Percentiles rank a stretch among this genome's conserved stretches.
Conservation (phyloP, 1,140 invertebrate genomes). For the Zaprionus tsacasi region DNA sequence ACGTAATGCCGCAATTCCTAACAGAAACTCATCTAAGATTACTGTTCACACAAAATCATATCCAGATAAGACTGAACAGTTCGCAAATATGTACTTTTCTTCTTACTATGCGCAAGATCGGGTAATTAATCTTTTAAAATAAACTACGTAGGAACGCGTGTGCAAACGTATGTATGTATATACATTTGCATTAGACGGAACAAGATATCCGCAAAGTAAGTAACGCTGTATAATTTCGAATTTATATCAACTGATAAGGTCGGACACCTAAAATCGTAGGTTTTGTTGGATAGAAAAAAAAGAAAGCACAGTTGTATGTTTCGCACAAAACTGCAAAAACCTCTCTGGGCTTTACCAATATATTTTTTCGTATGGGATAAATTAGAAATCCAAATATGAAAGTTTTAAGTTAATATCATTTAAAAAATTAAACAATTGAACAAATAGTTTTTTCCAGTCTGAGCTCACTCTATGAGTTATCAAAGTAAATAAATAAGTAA, state of each 20-base stretch:
- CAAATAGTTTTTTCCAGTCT: background rate
- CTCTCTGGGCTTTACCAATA: background rate
- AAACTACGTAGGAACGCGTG: slow-evolving; percentile 18
- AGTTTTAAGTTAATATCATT: background rate
- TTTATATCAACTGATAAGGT: slow-evolving; percentile 5
- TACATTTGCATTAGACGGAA: background rate
- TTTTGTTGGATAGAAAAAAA: background rate
- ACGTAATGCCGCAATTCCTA: slow-evolving; percentile 54
- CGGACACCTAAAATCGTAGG: background rate
- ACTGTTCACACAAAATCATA: slow-evolving; percentile 74
- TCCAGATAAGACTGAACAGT: slow-evolving; percentile 67
- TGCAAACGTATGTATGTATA: background rate
- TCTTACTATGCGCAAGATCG: slow-evolving; percentile 49
- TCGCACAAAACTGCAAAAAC: background rate
- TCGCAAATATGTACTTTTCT: slow-evolving; percentile 60
- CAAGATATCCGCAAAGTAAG: background rate
- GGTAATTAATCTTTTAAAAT: slow-evolving; percentile 57
- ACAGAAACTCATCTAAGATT: slow-evolving; percentile 74
- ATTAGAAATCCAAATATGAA: background rate
- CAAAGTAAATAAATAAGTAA: slow-evolving; percentile 39
- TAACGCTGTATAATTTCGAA: slow-evolving; percentile 17
- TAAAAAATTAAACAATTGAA: background rate
- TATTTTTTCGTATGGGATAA: background rate
- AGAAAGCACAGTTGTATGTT: background rate
- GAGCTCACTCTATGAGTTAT: background rate